A percentile compares a stretch with the other conserved stretches of the same genome.
phyloP scores from a whole-genome alignment of 2,888 invertebrate genomes.

The Agriopis aurantiaria region DNA sequence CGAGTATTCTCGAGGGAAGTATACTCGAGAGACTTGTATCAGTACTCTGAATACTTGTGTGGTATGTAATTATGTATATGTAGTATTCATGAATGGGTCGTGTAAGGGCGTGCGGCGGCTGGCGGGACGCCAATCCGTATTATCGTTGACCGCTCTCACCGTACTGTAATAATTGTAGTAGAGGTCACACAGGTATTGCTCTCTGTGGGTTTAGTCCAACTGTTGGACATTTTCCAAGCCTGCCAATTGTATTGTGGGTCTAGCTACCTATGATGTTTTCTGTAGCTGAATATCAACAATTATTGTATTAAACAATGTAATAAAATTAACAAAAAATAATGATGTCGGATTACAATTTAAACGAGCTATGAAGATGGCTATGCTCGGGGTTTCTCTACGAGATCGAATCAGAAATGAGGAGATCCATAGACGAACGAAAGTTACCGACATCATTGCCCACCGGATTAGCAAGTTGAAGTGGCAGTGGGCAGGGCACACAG shows the following conservation, averaged over 20 bases:
- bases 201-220: background rate
- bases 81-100: conserved; percentile 53
- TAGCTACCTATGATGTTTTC: background rate
- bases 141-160: conserved; percentile 47
- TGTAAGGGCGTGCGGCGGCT: conserved; percentile 57
- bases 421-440: too few relatives aligned
- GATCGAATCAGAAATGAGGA: too few relatives aligned
- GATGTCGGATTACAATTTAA: too few relatives aligned
- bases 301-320: background rate
- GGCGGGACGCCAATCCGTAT: conserved; percentile 74
- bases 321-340: too few relatives aligned
- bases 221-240: background rate
- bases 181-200: background rate
- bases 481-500: too few relatives aligned
- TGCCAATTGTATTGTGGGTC: background rate
- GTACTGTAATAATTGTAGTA: conserved; percentile 11
- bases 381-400: too few relatives aligned
- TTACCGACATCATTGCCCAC: too few relatives aligned
- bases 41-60: conserved; percentile 12
- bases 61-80: background rate
- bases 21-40: conserved; percentile 10
- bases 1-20: conserved; percentile 14
- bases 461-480: too few relatives aligned
- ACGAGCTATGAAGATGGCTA: too few relatives aligned
- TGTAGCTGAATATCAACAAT: background rate